These are phyloP conservation scores for Saturnia japonica DNA, from an alignment of 2,888 invertebrate species.

Conservation along the genomic window DNA sequence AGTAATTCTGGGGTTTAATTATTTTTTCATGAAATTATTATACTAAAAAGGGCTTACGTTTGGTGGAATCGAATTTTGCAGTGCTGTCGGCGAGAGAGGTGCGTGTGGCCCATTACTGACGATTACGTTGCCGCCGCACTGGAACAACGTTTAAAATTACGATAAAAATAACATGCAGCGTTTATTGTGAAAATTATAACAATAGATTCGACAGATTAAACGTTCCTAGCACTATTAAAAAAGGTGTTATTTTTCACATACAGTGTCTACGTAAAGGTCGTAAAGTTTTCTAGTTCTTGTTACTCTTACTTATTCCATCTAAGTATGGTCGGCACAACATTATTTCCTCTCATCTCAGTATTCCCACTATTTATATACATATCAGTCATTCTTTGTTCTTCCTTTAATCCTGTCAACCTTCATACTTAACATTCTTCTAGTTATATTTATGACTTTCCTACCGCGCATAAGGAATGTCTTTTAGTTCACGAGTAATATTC, in stretches of 20 bases:
- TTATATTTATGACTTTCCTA: too few species aligned
- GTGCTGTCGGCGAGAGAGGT: constrained; percentile 76
- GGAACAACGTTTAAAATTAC: constrained; percentile 53
- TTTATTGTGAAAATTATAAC: constrained; percentile 15
- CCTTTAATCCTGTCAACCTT: too few species aligned
- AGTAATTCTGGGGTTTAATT: too few species aligned
- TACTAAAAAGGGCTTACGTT: constrained; percentile 60
- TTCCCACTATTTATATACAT: too few species aligned
- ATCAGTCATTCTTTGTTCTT: too few species aligned
- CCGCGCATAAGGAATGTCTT: not conserved
- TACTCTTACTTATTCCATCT: too few species aligned
- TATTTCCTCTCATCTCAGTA: too few species aligned
- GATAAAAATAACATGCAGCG: constrained; percentile 46
- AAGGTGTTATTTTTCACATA: not conserved
- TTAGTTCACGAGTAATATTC: not conserved
- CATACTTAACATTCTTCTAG: too few species aligned
- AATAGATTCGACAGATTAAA: not conserved
- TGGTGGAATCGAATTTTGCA: constrained; percentile 74
- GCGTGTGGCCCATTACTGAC: constrained; percentile 77
- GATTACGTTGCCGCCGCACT: constrained; percentile 73
- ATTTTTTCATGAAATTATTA: not conserved
- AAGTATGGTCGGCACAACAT: too few species aligned
- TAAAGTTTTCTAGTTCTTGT: too few species aligned
- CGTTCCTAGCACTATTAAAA: not conserved
- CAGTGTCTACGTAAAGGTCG: not conserved